Evolutionary conservation across 2,113 vertebrate species (phyloP), one percentile per base, ranked within the genome.

Genomic region (Gallinago paraguaiae): DNA sequence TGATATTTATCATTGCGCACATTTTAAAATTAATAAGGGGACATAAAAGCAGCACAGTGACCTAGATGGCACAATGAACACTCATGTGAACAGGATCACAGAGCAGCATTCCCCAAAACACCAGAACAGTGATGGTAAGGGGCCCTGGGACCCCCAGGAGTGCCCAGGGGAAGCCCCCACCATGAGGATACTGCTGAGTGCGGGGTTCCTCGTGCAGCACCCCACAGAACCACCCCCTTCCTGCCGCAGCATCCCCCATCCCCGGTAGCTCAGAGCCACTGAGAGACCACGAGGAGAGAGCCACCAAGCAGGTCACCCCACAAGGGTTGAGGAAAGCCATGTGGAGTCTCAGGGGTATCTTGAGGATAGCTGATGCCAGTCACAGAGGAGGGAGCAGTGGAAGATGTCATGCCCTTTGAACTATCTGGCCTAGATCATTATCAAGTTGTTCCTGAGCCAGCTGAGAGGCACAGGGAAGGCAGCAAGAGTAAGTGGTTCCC

Each of bases 291-390:
- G 6, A 11, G 13, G 14, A 5, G 18, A 75, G 54, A 48, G n/a
- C 25, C 31, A 28, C 35, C 35, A 64, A 57, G 22, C 27, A 0
- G 2, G 31, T 7, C 23, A 64, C 30, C 8, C 17, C 0, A 2
- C 57, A 24, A 11, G 20, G 22, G 28, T 25, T 27, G 11, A 54
- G 9, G 22, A 65, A 18, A 41, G 20, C 17, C 10, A 7, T 0
- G 1, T 24, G 25, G 8, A 7, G 3, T 31, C 39, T 39, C 19
- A 0, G 14, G 18, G 24, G 20, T 50, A 35, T 25, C 22, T 64
- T 14, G 23, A 20, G 13, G 43, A 11, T 13, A 64, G 25, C 30
- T 53, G 17, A n/a, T 65, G 37, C 71, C 51, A 63, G 43, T 45
- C 28, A 8, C 43, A 65, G 64, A 59, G 41, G 50, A 79, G 51